Base-by-base conservation (phyloP, 1,140 invertebrate species). In the Psilanteris sp. region DNA sequence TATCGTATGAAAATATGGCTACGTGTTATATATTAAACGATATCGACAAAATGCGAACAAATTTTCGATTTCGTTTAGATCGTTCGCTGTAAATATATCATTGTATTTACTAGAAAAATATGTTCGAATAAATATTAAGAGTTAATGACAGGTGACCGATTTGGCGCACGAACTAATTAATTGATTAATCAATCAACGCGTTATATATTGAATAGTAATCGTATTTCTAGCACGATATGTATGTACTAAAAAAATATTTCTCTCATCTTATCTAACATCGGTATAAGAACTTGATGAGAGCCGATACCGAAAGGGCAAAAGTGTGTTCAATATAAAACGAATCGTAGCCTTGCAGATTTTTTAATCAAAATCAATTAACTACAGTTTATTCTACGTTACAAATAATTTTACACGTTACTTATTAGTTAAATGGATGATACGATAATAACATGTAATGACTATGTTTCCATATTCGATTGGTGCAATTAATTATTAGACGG, bases 221-320 rank as follows among this genome's bases (percentile, higher is more conserved):
- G 81, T 84, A 83, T 74, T 50, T 76, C 79, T 83, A 83, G 77
- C 31, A 80, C 79, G 82, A 84, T 84, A 84, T 84, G 82, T 84
- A 84, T 83, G 59, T 80, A 84, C 80, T 83, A 83, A 83, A 83
- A 77, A 83, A 79, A 83, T 83, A 83, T 54, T 75, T 81, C 78
- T 66, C 64, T 80, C 32, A 73, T 81, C 36, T 39, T 55, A 72
- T 24, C 13, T 46, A 55, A 62, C 18, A 9, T 39, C 32, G 9
- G n/a, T n/a, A 61, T 10, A 39, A 55, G 27, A 55, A 48, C 18
- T 55, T 37, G 10, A 37, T 68, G 43, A 68, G 52, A 68, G 43
- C 10, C 13, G 46, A 50, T 57, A 59, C 27, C 10, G 20, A 67
- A 67, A 46, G 41, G 55, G 41, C 31, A 66, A 54, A 52, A 54